Conservation (phyloP, 2,888 invertebrate species). For the Baccha elongata region DNA sequence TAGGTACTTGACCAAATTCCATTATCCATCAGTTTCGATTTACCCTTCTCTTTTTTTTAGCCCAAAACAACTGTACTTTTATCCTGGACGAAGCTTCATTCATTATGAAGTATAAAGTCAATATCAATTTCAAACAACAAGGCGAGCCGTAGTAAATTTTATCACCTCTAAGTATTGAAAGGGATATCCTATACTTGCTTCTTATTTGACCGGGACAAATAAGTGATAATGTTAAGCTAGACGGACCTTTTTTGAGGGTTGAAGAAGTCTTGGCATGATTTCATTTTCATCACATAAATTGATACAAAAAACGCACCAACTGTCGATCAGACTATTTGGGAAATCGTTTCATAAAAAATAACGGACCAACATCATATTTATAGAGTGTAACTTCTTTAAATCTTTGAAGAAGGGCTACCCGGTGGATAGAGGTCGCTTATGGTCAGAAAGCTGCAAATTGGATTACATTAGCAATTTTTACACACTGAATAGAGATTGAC, state of each 20-base stretch:
- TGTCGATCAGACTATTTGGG: constrained; percentile 62
- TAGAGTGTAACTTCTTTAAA: constrained; percentile 13
- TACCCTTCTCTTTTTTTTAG: constrained; percentile 18
- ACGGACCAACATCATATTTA: constrained; percentile 26
- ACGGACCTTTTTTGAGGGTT: constrained; percentile 24
- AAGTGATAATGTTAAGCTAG: constrained; percentile 46
- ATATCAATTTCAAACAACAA: constrained; percentile 67
- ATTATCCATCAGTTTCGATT: constrained; percentile 53
- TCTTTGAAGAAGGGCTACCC: neutral
- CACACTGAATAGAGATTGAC: constrained; percentile 69
- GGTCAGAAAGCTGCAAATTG: constrained; percentile 50
- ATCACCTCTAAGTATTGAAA: constrained; percentile 63
- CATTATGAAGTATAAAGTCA: constrained; percentile 59
- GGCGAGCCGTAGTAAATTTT: constrained; percentile 65
- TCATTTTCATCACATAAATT: constrained; percentile 59
- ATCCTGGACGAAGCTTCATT: constrained; percentile 24
- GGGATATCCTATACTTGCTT: constrained; percentile 7
- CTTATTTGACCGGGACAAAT: constrained; percentile 58
- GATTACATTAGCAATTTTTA: constrained; percentile 65
- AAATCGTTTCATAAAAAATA: constrained; percentile 32
- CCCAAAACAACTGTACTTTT: neutral
- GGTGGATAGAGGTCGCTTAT: constrained; percentile 34
- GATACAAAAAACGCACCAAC: constrained; percentile 60
- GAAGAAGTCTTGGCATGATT: constrained; percentile 32
- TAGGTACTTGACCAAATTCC: constrained; percentile 68